Percentiles rank a stretch among this genome's conserved stretches.
These are phyloP conservation scores for Tachina lurida DNA, from an alignment of 2,888 invertebrate genomes.

Conservation along the genomic window DNA sequence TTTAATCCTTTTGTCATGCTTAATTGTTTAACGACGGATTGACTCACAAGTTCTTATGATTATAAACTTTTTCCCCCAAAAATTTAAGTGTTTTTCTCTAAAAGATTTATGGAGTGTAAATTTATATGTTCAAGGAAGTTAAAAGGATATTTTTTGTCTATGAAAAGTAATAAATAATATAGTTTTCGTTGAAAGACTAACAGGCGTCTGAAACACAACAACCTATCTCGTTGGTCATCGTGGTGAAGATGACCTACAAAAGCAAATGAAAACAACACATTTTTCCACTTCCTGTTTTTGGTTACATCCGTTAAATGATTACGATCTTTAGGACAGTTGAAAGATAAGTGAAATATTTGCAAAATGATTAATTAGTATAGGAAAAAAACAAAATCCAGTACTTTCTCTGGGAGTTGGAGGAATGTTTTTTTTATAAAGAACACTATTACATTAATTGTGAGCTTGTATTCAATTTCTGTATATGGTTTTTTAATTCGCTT, in stretches of 20 bases:
- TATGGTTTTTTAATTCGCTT: too few species aligned
- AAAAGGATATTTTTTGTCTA: constrained; percentile 39
- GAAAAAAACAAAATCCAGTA: not conserved
- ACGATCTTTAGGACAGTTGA: constrained; percentile 60
- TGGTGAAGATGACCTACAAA: constrained; percentile 35
- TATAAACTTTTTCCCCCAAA: constrained; percentile 9
- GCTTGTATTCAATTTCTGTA: not conserved
- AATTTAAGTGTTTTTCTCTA: constrained; percentile 16
- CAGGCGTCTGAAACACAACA: constrained; percentile 24
- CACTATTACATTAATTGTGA: not conserved
- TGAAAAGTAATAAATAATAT: constrained; percentile 52
- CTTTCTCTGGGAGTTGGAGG: not conserved
- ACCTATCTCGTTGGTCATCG: constrained; percentile 16
- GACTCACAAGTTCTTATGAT: constrained; percentile 24
- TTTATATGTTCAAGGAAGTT: constrained; percentile 51
- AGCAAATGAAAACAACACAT: not conserved
- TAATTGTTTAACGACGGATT: constrained; percentile 36
- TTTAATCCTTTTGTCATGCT: constrained; percentile 55
- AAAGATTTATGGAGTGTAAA: constrained; percentile 70
- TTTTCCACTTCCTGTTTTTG: constrained; percentile 42
- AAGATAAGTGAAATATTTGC: constrained; percentile 27
- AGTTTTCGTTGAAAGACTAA: constrained; percentile 16
- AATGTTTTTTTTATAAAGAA: not conserved
- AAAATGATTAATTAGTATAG: constrained; percentile 55
- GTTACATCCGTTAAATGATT: constrained; percentile 57